A percentile compares a stretch with the other conserved stretches of the same genome.
Conservation (phyloP, 2,888 invertebrate species). For the Rugalucina vietnamica region DNA sequence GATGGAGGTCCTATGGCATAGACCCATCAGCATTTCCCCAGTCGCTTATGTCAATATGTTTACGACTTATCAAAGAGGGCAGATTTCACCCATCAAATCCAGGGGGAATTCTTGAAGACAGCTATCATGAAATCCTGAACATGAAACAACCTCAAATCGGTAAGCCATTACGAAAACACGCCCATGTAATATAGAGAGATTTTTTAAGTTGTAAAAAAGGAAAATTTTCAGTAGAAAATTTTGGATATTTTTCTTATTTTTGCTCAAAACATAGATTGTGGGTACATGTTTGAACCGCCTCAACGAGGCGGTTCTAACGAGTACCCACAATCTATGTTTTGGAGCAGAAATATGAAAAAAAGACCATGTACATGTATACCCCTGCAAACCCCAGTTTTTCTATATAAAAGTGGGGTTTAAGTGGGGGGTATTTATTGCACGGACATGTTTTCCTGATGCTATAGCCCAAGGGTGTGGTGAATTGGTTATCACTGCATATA, state of each 20-base stretch:
- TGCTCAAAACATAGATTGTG: neutral
- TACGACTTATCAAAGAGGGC: slow-evolving; percentile 93
- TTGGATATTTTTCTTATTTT: neutral
- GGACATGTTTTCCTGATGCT: too few relatives aligned
- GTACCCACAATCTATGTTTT: neutral
- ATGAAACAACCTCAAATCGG: slow-evolving; percentile 96
- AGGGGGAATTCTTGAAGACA: slow-evolving; percentile 93
- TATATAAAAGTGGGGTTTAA: too few relatives aligned
- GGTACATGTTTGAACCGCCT: too few relatives aligned
- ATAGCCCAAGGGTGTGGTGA: too few relatives aligned
- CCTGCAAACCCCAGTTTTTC: too few relatives aligned
- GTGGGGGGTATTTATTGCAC: too few relatives aligned
- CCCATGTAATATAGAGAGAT: too few relatives aligned
- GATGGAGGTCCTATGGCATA: slow-evolving; percentile 98
- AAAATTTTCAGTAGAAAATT: too few relatives aligned
- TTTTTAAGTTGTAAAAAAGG: too few relatives aligned
- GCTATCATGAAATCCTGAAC: slow-evolving; percentile 95
- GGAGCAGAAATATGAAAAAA: neutral
- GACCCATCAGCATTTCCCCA: slow-evolving; percentile 98
- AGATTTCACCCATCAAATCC: slow-evolving; percentile 93
- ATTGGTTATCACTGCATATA: too few relatives aligned
- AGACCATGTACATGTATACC: too few relatives aligned
- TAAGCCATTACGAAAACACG: too few relatives aligned
- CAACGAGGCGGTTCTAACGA: neutral
- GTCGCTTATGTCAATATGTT: slow-evolving; percentile 97